Percentiles rank a stretch among this genome's conserved stretches.
Conservation (phyloP, 1,140 invertebrate genomes). For the Euglossa dilemma region DNA sequence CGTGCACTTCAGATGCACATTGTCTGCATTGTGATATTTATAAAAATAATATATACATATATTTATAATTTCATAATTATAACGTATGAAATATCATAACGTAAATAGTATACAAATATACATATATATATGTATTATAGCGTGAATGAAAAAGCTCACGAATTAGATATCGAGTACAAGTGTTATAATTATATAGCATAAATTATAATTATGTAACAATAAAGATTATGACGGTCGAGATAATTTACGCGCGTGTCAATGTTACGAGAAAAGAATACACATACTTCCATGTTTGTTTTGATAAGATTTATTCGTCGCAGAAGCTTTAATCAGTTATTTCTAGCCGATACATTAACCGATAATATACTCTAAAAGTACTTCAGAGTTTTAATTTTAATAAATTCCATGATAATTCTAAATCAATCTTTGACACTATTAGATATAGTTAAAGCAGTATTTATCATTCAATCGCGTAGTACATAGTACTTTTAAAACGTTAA, state of each 20-base stretch:
- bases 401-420: neutral
- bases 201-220: neutral
- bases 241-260: constrained; percentile 13
- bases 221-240: neutral
- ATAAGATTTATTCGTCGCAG: neutral
- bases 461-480: neutral
- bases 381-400: constrained; percentile 7
- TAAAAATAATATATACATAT: neutral
- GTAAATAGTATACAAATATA: neutral
- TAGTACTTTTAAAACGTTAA: neutral
- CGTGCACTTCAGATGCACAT: neutral
- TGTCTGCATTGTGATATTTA: neutral
- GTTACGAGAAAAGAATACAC: neutral
- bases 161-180: neutral
- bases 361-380: neutral
- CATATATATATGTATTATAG: neutral
- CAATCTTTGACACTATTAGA: neutral
- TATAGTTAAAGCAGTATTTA: neutral
- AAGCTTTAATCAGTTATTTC: neutral
- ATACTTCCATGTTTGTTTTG: too few relatives aligned
- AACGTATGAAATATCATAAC: too few relatives aligned
- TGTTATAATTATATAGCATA: neutral
- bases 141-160: neutral
- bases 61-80: too few relatives aligned
- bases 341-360: neutral